Conservation (phyloP, 2,113 vertebrate species). For the Lipophrys pholis region DNA sequence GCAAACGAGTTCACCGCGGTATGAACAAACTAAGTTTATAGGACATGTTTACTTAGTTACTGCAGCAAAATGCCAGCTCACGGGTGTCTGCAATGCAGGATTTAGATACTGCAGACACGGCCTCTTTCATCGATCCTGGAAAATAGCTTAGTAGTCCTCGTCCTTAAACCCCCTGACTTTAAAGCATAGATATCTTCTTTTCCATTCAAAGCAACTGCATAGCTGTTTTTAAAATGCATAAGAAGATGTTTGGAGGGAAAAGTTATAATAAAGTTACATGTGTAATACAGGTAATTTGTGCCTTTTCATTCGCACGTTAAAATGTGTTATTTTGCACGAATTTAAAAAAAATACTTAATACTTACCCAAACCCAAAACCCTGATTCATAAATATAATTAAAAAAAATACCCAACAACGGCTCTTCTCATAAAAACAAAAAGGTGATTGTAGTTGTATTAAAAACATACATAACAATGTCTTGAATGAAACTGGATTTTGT, state of each 20-base stretch:
- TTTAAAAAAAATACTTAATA: too few species aligned
- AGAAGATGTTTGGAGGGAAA: neutral
- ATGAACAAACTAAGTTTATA: neutral
- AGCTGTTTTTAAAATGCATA: neutral
- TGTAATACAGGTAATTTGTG: too few species aligned
- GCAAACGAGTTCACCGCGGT: conserved; percentile 5
- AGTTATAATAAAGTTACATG: neutral
- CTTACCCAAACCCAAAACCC: too few species aligned
- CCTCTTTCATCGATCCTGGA: neutral
- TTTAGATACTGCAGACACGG: conserved; percentile 8
- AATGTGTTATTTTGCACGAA: too few species aligned
- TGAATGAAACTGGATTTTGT: neutral
- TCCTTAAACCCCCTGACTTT: neutral
- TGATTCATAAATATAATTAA: too few species aligned
- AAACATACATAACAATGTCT: neutral
- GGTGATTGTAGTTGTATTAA: neutral
- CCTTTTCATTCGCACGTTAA: too few species aligned
- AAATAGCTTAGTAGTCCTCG: neutral
- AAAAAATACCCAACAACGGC: too few species aligned
- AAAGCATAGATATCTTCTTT: neutral
- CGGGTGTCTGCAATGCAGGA: neutral
- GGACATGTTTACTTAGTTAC: neutral
- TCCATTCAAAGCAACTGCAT: conserved; percentile 14
- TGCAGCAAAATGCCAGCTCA: conserved; percentile 4
- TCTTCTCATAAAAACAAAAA: too few species aligned